Percentiles rank a stretch among this genome's conserved stretches.
Evolutionary conservation across 1,140 invertebrate species (phyloP).

Genomic region (Drosophila pseudoobscura): DNA sequence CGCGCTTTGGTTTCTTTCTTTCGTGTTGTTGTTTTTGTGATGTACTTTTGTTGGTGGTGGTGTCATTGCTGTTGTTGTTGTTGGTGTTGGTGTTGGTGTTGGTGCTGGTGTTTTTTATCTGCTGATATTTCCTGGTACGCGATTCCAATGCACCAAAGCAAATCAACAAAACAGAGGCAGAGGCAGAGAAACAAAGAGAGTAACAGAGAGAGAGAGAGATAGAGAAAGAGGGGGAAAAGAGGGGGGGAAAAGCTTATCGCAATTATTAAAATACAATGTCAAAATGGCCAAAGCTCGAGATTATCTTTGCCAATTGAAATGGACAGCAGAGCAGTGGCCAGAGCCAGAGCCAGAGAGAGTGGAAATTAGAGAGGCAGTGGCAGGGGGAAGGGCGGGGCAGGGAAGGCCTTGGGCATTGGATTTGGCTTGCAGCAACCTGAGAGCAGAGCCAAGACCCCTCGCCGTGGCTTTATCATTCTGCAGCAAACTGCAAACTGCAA

Average conservation of each 20-base stretch:
- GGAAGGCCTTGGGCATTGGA: constrained; percentile 37
- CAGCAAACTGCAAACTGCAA: constrained; percentile 37
- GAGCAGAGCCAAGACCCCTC: not conserved
- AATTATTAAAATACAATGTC: constrained; percentile 79
- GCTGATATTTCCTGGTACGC: constrained; percentile 77
- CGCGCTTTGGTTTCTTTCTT: not conserved
- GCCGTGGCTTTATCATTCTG: constrained; percentile 41
- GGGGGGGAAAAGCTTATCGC: constrained; percentile 61
- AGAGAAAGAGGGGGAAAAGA: not conserved
- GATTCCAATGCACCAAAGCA: constrained; percentile 60
- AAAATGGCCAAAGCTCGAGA: constrained; percentile 71
- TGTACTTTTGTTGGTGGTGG: constrained; percentile 23
- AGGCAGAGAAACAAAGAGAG: constrained; percentile 19
- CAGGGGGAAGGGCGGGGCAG: not conserved
- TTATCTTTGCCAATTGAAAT: constrained; percentile 62
- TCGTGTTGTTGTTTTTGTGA: constrained; percentile 14
- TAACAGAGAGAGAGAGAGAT: constrained; percentile 17
- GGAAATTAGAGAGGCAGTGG: not conserved
- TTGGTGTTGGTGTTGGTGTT: constrained; percentile 26
- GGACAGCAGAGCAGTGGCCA: constrained; percentile 12
- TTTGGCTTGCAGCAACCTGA: constrained; percentile 51
- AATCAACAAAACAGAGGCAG: constrained; percentile 51
- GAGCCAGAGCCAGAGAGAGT: not conserved
- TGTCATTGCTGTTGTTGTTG: constrained; percentile 25
- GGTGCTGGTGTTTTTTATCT: constrained; percentile 65